phyloP scores from a whole-genome alignment of 2,888 invertebrate species.

The Drosophila prolongata region DNA sequence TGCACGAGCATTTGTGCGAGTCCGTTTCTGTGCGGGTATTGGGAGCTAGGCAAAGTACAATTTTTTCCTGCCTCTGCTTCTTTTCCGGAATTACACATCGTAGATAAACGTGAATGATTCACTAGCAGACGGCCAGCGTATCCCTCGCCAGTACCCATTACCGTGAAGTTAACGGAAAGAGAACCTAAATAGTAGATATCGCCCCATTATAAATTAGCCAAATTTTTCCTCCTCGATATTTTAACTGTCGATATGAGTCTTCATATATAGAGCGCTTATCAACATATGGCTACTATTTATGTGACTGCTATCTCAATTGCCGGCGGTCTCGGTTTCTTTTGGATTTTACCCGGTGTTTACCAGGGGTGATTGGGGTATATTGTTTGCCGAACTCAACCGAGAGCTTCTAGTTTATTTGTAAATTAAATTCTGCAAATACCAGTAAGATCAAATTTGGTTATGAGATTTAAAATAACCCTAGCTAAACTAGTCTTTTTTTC shows the following conservation, averaged over 20 bases:
- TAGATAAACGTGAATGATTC: slow-evolving; percentile 14
- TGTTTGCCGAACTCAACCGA: not conserved
- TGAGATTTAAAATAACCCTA: not conserved
- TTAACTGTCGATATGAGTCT: not conserved
- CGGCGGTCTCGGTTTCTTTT: slow-evolving; percentile 21
- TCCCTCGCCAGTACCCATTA: not conserved
- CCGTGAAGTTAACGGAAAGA: not conserved
- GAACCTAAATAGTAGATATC: not conserved
- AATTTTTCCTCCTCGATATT: not conserved
- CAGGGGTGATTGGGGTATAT: not conserved
- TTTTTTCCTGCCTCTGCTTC: slow-evolving; percentile 11
- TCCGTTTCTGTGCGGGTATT: no score
- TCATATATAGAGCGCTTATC: slow-evolving; percentile 31
- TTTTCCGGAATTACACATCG: slow-evolving; percentile 14
- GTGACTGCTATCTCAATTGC: slow-evolving; percentile 18
- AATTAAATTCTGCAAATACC: not conserved
- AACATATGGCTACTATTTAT: slow-evolving; percentile 20
- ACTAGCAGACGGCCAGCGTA: not conserved
- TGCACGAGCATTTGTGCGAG: not conserved
- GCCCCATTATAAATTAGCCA: slow-evolving; percentile 14
- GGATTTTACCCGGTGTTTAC: slow-evolving; percentile 4
- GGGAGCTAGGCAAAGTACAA: slow-evolving; percentile 10
- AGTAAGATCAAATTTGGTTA: not conserved
- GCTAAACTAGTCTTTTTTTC: no score
- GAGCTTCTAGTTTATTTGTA: not conserved